Evolutionary conservation across 2,888 invertebrate species (phyloP), one percentile per base, ranked within the genome.

Genomic region (Gnatocerus cornutus): DNA sequence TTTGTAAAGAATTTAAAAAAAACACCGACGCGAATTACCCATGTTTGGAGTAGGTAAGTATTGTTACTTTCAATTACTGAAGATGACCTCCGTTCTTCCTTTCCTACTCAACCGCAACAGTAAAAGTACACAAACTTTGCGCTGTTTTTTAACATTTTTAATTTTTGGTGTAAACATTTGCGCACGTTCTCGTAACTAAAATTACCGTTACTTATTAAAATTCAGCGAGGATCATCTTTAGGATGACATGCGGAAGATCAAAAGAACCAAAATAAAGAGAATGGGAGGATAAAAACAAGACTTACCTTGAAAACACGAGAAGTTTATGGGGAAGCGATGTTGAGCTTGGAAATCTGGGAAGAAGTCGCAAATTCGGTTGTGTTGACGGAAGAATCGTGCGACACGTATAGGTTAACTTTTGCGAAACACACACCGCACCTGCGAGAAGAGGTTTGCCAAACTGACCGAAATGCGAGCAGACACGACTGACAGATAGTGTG

Each of bases 51-150:
- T n/a, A n/a, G n/a, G n/a, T n/a, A 16, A n/a, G 27, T 33, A 46
- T 43, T 63, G 43, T 63, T 53, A 63, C 53, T 63, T 63, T 63
- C 63, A 53, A 53, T 63, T 53, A 63, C 30, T 16, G 53, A 45
- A 53, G 53, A 63, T 63, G 63, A 63, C 63, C 63, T 63, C 63
- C 63, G 63, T 63, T 63, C 63, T 63, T 63, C 63, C 52, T 62
- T 53, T 63, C 63, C 41, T 61, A 61, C 48, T 14, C 61, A 48
- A 61, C 50, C 61, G 61, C 61, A 61, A 53, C 53, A 63, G 63
- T 41, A 63, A 63, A 63, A 63, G 63, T 63, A 41, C 45, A 53
- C 53, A 39, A 30, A 29, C 30, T 52, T 41, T 29, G 53, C 63
- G 63, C 63, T 53, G 30, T 29, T 53, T 41, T 46, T 5, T 10